Percentiles rank a stretch among this genome's conserved stretches.
phyloP scores from a whole-genome alignment of 1,140 invertebrate genomes.

The Bombyx mandarina region DNA sequence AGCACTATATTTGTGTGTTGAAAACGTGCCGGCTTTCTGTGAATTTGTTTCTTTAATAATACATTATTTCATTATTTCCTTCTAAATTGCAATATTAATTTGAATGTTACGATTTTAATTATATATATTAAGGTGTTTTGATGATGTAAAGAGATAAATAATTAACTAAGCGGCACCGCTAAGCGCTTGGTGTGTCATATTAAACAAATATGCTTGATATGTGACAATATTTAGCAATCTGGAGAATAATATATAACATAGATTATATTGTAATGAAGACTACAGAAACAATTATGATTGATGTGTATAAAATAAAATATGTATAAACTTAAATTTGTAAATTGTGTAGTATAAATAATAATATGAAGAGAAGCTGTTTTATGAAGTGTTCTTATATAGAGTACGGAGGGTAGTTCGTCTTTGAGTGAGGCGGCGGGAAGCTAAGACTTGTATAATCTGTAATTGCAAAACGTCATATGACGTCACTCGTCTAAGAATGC shows the following conservation, averaged over 20 bases:
- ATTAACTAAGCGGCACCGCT: slow-evolving; percentile 35
- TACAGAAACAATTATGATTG: slow-evolving; percentile 66
- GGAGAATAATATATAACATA: slow-evolving; percentile 39
- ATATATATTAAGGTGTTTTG: too few species aligned
- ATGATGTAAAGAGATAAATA: too few species aligned
- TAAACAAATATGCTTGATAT: slow-evolving; percentile 54
- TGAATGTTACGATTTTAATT: too few species aligned
- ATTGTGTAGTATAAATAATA: slow-evolving; percentile 53
- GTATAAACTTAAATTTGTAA: slow-evolving; percentile 58
- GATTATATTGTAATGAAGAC: slow-evolving; percentile 60
- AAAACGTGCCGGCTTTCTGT: slow-evolving; percentile 14
- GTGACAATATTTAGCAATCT: slow-evolving; percentile 68
- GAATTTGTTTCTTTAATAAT: slow-evolving; percentile 14
- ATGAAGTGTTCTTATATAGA: slow-evolving; percentile 67
- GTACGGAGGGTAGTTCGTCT: slow-evolving; percentile 39
- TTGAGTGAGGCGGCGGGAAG: slow-evolving; percentile 8
- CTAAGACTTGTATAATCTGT: too few species aligned
- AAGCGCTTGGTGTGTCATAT: slow-evolving; percentile 36
- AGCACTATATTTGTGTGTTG: slow-evolving; percentile 14
- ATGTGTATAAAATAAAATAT: slow-evolving; percentile 64
- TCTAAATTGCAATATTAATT: too few species aligned
- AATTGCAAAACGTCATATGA: too few species aligned
- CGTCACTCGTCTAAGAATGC: too few species aligned
- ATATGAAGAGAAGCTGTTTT: slow-evolving; percentile 64
- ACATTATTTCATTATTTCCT: not conserved